Percentiles rank a stretch among this genome's conserved stretches.
Conservation (phyloP, 2,797 vertebrate species). For the Typhlichthys eigenmanni region DNA sequence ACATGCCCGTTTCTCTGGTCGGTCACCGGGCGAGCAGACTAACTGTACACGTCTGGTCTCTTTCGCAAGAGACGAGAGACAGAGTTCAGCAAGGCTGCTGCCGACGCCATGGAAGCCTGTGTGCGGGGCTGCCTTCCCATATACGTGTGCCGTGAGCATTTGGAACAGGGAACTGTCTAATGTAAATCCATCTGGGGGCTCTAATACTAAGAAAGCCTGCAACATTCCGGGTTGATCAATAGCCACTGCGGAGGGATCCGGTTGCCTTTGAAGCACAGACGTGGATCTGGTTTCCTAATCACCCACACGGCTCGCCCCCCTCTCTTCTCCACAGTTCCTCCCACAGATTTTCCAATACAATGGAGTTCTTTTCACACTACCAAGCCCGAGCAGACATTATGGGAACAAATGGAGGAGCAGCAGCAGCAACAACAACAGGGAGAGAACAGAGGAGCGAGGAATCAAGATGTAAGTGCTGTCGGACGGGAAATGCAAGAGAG, state of each 20-base stretch:
- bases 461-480: conserved; percentile 22
- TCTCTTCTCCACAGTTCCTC: conserved; percentile 60
- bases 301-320: conserved; percentile 59
- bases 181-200: conserved; percentile 28
- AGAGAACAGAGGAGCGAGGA: conserved; percentile 59
- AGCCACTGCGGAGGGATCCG: conserved; percentile 72
- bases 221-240: conserved; percentile 75
- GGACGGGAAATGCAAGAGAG: not conserved
- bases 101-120: too few relatives aligned
- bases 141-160: too few relatives aligned
- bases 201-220: conserved; percentile 47
- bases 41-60: too few relatives aligned
- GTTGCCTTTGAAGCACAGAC: conserved; percentile 69
- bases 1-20: too few relatives aligned
- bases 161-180: not conserved
- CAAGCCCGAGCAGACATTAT: conserved; percentile 49
- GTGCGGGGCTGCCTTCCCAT: too few relatives aligned
- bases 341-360: conserved; percentile 74
- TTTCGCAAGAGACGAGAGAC: too few relatives aligned
- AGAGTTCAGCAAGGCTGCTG: too few relatives aligned
- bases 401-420: conserved; percentile 27
- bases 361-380: conserved; percentile 66
- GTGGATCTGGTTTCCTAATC: conserved; percentile 80
- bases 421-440: conserved; percentile 18
- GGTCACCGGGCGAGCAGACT: too few relatives aligned